Base-by-base conservation (phyloP, 2,113 vertebrate species). In the Sinocyclocheilus anshuiensis region DNA sequence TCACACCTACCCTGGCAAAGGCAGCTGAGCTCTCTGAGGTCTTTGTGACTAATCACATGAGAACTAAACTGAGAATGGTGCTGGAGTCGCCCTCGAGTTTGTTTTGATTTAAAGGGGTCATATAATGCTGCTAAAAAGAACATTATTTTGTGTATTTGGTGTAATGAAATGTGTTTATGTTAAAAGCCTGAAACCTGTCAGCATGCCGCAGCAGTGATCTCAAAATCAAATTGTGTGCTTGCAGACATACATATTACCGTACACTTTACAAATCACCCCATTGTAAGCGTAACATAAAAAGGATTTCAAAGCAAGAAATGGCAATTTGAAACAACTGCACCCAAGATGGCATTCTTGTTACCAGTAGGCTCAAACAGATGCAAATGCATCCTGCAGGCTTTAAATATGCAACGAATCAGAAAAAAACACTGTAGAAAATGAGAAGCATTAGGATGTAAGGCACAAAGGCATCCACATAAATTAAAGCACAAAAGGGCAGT, bases 401-500 rank as follows among this genome's bases (percentile, higher is more conserved):
- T 36, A 79, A 36, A 79, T 18, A 77, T 77, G 48, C 57, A n/a
- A 61, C 8, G 1, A 59, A 59, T 59, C 57, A 59, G 20, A n/a
- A 61, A 59, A 50, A 36, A 42, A 42, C 1, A 11, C 15, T 57
- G 71, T 42, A 63, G 11, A 42, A 57, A 80, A 80, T 36, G 5
- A 63, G 12, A 63, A 61, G 22, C 20, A 61, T 80, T 61, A 24
- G 55, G 29, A 9, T 63, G 57, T 39, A 85, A 76, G 36, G 39
- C 72, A 87, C 48, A 63, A 79, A 22, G 20, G 33, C 76, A 36
- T 33, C 33, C 29, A 50, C 10, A 48, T 45, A 75, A 81, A 83
- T 45, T 55, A 79, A 81, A 7, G 69, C 18, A n/a, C 53, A 81
- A 36, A 48, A 81, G 4, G 72, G 76, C 85, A 81, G 33, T 81